Base-by-base conservation (phyloP, 2,888 invertebrate species). In the Spodoptera littoralis region DNA sequence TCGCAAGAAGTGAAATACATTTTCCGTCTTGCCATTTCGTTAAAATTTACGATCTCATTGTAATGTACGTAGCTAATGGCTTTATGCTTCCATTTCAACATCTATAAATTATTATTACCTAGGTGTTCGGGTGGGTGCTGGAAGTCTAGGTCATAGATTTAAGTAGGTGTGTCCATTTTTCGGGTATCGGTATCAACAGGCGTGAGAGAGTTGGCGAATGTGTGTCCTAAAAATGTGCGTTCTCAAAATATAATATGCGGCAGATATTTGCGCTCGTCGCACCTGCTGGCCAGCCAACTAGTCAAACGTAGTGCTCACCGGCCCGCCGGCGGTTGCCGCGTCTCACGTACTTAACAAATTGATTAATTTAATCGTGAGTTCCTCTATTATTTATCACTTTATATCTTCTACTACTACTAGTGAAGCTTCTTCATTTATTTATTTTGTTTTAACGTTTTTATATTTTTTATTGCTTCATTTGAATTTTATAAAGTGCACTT, bases 161-260 rank as follows among this genome's bases (percentile, higher is more conserved):
- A 55, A 61, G 59, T 79, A 65, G 59, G 65, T 70, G 60, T 66
- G 66, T 71, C 53, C 46, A 60, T 60, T 68, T 74, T 73, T 73
- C 70, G 53, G 47, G 42, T 50, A 43, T 51, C 41, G 45, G 47
- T 63, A 57, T 66, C 64, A 70, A 64, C 70, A 63, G 62, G 82
- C 58, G 79, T 76, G 86, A 88, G 75, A 79, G 86, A 85, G 87
- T 85, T 70, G 67, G 80, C 65, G 80, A 75, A 75, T 73, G 73
- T 44, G 78, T 77, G 84, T 85, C 84, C 82, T 85, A 88, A 90
- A 87, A 89, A 87, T 88, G 87, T 79, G 82, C 80, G 81, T 77
- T 88, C 91, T 88, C 80, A 87, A 91, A 92, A 92, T 92, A 92
- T 90, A 90, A 85, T 89, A 88, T 85, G 89, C 85, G 83, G 83